Percentiles rank a stretch among this genome's conserved stretches.
Conservation (phyloP, 2,888 invertebrate genomes). For the Drosophila meridiana region DNA sequence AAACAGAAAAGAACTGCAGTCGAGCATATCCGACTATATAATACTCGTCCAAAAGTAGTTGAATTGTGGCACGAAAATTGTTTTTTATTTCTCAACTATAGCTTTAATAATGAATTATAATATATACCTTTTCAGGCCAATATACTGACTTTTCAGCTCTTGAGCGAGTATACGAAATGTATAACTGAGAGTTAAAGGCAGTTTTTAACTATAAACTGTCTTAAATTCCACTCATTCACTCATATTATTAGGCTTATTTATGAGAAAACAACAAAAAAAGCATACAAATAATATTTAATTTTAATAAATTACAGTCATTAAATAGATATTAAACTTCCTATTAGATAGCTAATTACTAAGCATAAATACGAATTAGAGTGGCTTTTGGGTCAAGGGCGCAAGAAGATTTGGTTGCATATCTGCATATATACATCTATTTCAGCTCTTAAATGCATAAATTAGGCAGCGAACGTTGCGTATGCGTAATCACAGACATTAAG, state of each 20-base stretch:
- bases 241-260: background rate
- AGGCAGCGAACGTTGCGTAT: constrained; percentile 58
- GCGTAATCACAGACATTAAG: constrained; percentile 66
- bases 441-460: constrained; percentile 52
- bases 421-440: constrained; percentile 33
- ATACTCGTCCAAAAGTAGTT: background rate
- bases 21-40: background rate
- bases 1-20: background rate
- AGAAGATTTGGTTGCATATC: constrained; percentile 19
- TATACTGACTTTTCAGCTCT: background rate
- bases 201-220: background rate
- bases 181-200: background rate
- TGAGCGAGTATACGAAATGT: background rate
- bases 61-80: background rate
- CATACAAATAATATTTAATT: constrained; percentile 1
- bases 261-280: too few species aligned
- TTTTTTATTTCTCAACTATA: background rate
- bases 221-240: background rate
- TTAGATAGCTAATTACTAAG: constrained; percentile 4
- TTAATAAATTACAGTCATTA: background rate
- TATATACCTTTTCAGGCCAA: background rate
- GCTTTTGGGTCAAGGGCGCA: constrained; percentile 39
- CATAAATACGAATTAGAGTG: constrained; percentile 12
- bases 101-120: too few species aligned
- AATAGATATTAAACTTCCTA: constrained; percentile 1